A percentile compares a stretch with the other conserved stretches of the same genome.
Conservation (phyloP, 2,797 vertebrate species). For the Anomalospiza imberbis region DNA sequence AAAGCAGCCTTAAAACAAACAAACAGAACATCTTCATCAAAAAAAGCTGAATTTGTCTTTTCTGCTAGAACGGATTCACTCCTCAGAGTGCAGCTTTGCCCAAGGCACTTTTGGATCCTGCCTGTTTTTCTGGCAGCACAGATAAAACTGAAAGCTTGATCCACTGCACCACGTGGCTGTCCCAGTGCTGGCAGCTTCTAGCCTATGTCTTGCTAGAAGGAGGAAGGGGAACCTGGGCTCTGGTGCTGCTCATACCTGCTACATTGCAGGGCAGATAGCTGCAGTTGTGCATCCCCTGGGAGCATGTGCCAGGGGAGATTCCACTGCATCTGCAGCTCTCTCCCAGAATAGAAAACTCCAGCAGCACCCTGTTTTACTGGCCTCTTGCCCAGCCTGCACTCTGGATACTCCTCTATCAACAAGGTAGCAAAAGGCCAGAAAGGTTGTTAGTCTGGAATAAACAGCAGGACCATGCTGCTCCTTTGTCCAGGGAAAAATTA, state of each 20-base stretch:
- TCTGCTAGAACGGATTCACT: background rate
- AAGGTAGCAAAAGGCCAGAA: background rate
- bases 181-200: background rate
- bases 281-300: too few species aligned
- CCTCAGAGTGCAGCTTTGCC: background rate
- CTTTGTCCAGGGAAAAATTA: background rate
- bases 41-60: background rate
- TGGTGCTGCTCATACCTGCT: background rate
- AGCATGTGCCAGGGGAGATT: background rate
- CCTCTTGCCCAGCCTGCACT: fast-evolving
- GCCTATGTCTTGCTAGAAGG: background rate
- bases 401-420: fast-evolving
- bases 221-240: background rate
- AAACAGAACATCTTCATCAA: background rate
- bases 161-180: background rate
- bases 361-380: background rate
- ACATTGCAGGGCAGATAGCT: background rate
- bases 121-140: background rate
- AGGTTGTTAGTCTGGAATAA: background rate
- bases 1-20: background rate
- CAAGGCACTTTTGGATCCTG: background rate
- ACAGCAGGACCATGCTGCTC: background rate
- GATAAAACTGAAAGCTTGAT: background rate
- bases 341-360: background rate
- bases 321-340: background rate